Evolutionary conservation across 2,797 vertebrate species (phyloP), one percentile per base, ranked within the genome.

Genomic region (Chelon labrosus): DNA sequence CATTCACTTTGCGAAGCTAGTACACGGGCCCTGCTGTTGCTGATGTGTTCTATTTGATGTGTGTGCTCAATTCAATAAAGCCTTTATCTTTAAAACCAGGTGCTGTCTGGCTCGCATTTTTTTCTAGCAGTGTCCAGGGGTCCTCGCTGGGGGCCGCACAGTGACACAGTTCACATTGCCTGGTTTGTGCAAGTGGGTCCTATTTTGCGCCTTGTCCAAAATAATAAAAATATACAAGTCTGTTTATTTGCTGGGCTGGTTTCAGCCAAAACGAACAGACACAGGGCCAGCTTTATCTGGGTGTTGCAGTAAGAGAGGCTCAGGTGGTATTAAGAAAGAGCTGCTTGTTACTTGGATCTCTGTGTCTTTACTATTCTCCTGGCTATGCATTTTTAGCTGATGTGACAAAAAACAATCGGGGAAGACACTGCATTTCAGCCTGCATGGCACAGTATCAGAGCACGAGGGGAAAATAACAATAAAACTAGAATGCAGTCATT

Each of bases 161-260:
- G 79, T 72, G 75, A 91, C 86, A 86, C 84, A 80, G 77, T 83
- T 90, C 85, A 88, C 91, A 90, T 93, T 87, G 81, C 75, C 86
- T 89, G 87, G 82, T 94, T 92, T 92, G 88, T 90, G 83, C 85
- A 85, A 88, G 80, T 82, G 61, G 70, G 68, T 82, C 59, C 85
- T 65, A 88, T 91, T 89, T 85, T 88, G 87, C 87, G 86, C 73
- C 90, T 27, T 90, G 92, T 93, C 93, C 80, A 85, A 83, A 93
- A 91, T 91, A 92, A 94, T 93, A 89, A 85, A 90, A 87, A 90
- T 77, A 85, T 85, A 92, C 87, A 92, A 84, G 85, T 87, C 79
- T 87, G 87, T 88, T 91, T 90, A 91, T 89, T 91, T 92, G 81
- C 74, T n/a, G 56, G 58, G 84, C 80, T 92, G 84, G 83, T 92